Evolutionary conservation across 2,797 vertebrate species (phyloP), one percentile per base, ranked within the genome.

Genomic region (Sciurus vulgaris): DNA sequence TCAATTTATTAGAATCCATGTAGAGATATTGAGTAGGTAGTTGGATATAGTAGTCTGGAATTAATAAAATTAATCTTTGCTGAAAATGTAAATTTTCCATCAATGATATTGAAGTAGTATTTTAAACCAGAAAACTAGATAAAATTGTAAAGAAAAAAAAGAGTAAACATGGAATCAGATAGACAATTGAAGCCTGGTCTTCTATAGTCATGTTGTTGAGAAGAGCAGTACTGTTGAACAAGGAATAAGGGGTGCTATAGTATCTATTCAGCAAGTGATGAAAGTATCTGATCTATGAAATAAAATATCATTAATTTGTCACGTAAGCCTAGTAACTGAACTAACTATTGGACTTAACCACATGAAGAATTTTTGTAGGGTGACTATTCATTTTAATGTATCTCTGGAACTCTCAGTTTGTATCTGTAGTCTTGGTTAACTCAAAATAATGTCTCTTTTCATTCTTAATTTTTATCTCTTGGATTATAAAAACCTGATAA

Each of bases 1-100:
- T 97, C 81, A 84, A 8, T 65, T 18, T 92, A 61, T 94, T 94
- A 72, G 20, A 94, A 94, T 74, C 10, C 41, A 95, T 85, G 24
- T 74, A 9, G 24, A 93, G 38, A 51, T 91, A 79, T 3, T 89
- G 78, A 83, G 4, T 82, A 91, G 54, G 7, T 8, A 61, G 30
- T 56, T 70, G 47, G 15, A 86, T 63, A 49, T 33, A 70, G n/a
- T 77, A 73, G 33, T 70, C 17, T 35, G 83, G 5, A 93, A 96
- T 84, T 94, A 70, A 70, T 63, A 82, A 38, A 44, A 56, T 10
- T 15, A 7, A 56, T 35, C 11, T 78, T 13, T 7, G 26, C 10
- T 65, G 9, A 92, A 78, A 95, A 81, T 69, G 41, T 28, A 63
- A 79, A 76, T 91, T 84, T 67, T 54, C 84, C 13, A 70, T 73